Percentiles rank a stretch among this genome's conserved stretches.
phyloP scores from a whole-genome alignment of 2,888 invertebrate species.

The Anodontia alba region DNA sequence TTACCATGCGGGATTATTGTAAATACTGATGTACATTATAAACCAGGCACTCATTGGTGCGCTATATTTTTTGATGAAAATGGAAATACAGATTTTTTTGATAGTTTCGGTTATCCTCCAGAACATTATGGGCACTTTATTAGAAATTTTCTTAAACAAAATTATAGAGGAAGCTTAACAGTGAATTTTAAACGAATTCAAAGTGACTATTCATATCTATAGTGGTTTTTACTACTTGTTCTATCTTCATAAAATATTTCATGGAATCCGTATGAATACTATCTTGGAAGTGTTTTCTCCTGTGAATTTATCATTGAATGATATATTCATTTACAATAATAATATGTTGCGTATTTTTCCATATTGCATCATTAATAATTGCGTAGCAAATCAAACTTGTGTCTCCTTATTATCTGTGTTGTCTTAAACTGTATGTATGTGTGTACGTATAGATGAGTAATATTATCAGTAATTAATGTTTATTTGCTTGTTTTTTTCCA shows the following conservation, averaged over 20 bases:
- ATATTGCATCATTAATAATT: constrained; percentile 9
- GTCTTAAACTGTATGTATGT: not conserved
- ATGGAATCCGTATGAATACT: not conserved
- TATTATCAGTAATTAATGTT: not conserved
- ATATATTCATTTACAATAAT: not conserved
- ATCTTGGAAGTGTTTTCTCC: not conserved
- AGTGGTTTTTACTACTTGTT: not conserved
- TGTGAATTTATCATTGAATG: constrained; percentile 7
- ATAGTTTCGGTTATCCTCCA: not conserved
- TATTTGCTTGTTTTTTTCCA: not conserved
- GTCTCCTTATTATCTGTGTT: not conserved
- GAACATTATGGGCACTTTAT: not conserved
- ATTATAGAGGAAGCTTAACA: not conserved
- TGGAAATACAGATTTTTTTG: not conserved
- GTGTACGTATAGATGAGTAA: too few species aligned
- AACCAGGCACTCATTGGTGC: constrained; percentile 26
- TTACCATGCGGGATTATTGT: constrained; percentile 27
- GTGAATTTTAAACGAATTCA: not conserved
- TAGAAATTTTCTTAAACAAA: not conserved
- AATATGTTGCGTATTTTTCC: constrained; percentile 12
- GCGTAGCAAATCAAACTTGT: constrained; percentile 26
- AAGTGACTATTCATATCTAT: not conserved
- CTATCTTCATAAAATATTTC: constrained; percentile 2
- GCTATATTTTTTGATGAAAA: not conserved
- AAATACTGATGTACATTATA: constrained; percentile 26